Evolutionary conservation across 2,797 vertebrate species (phyloP), one percentile per base, ranked within the genome.

Genomic region (Delichon dasypus): DNA sequence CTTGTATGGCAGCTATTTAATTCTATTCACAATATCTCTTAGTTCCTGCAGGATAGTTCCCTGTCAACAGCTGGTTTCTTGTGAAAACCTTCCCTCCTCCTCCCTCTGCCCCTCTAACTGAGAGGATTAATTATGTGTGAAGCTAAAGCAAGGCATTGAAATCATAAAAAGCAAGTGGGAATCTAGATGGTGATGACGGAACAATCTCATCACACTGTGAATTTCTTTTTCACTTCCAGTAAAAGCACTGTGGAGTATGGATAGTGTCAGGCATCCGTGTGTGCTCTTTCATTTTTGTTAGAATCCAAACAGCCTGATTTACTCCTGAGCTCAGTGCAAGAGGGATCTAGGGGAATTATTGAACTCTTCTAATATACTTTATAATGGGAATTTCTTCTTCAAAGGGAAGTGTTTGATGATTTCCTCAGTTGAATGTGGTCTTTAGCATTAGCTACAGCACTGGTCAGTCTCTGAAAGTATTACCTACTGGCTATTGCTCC

Each of bases 21-120:
- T 54, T 83, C 62, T 89, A 14, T 75, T 78, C 57, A 70, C 3
- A 13, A 2, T 61, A 38, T 38, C 30, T 48, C 71, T 62, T 7
- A 14, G 40, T 14, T 95, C 45, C 44, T 87, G 64, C 29, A 84
- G 65, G 75, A 75, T 47, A 90, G 47, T 48, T 89, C 44, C 50
- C 40, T 51, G 36, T 78, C 84, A 93, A 79, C 68, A 91, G 40
- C 80, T 93, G 93, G 29, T 73, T 88, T 84, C 81, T 68, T 16
- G 3, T 55, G 61, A 50, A 93, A 93, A 73, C 10, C 48, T 26
- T 76, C 53, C 45, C 53, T 93, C 36, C 85, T 93, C 58, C 36
- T 94, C 62, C 47, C 51, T 81, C 78, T 78, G 26, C 54, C 29
- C 32, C 34, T 91, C 40, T 62, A 15, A 61, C 15, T 38, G 51